Evolutionary conservation across 2,113 vertebrate species (phyloP).

Genomic region (Lepidothrix coronata): DNA sequence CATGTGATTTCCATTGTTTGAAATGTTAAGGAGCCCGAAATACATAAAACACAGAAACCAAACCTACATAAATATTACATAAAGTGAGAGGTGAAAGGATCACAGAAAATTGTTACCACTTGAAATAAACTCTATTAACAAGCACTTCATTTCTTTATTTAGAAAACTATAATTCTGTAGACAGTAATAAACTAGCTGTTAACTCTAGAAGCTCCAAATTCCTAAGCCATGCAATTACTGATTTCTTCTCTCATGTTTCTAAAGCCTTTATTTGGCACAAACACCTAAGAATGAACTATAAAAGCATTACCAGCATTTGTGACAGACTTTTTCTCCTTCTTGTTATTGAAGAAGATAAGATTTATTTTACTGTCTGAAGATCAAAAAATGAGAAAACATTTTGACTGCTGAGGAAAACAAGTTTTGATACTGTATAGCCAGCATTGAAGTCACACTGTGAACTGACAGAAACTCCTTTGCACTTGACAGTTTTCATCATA

Average conservation of each 20-base stretch:
- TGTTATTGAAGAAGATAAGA: neutral
- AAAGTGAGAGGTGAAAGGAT: neutral
- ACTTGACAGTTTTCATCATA: constrained; percentile 27
- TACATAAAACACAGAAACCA: neutral
- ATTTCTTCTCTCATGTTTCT: neutral
- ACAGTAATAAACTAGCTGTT: neutral
- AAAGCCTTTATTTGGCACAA: neutral
- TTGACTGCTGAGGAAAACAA: constrained; percentile 39
- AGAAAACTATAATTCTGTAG: neutral
- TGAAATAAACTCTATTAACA: neutral
- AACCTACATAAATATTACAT: neutral
- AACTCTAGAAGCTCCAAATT: neutral
- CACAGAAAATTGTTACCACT: neutral
- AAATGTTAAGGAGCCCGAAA: neutral
- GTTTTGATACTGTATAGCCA: neutral
- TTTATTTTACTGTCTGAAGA: constrained; percentile 39
- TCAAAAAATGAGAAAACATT: constrained; percentile 35
- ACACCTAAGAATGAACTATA: neutral
- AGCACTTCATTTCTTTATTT: neutral
- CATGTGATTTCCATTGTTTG: neutral
- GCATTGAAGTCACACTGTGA: neutral
- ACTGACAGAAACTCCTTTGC: constrained; percentile 25
- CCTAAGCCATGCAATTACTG: neutral
- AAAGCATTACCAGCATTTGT: neutral
- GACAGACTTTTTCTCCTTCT: neutral